Base-by-base conservation (phyloP, 2,888 invertebrate species). In the Entomobrya proxima region DNA sequence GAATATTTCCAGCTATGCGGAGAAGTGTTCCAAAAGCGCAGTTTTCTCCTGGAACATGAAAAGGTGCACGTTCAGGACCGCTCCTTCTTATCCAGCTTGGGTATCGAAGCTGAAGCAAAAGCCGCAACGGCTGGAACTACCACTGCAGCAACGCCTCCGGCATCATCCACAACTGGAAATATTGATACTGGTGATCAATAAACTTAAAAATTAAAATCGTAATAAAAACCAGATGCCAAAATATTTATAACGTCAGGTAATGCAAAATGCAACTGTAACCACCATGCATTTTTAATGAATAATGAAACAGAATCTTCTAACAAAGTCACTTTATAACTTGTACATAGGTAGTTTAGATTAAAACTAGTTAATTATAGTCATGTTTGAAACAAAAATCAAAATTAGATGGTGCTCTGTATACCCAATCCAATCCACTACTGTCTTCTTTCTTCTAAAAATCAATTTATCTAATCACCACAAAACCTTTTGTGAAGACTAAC, bases 21-120 rank as follows among this genome's bases (percentile, higher is more conserved):
- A 0, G 82, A 83, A 78, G 83, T 86, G 21, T 86, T 86, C 52
- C 86, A 86, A 37, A 86, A 86, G 24, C 77, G 86, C 18, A 82
- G 82, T 18, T 77, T 86, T 18, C 81, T 86, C 15, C 40, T 86
- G 61, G 81, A 81, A 37, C 86, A 86, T 32, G 86, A 86, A 27
- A 82, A 82, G 18, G 78, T 77, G 4, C 86, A 86, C 55, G 81
- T 86, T 4, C 81, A 82, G 24, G 86, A 85, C 50, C 61, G 58
- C 13, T 24, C 79, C 3, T 85, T 85, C 35, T 47, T 85, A 32
- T 35, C 64, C 50, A 85, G 85, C 24, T 75, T 85, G 64, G 78
- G 85, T 5, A 85, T 85, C 32, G 74, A 74, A 21, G 78, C 84
- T 11, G 84, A 85, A 32, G 50, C n/a, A 1, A 74, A 74, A 50